Evolutionary conservation across 2,797 vertebrate genomes (phyloP), one percentile per base, ranked within the genome.

Genomic region (Aphelocoma californica): DNA sequence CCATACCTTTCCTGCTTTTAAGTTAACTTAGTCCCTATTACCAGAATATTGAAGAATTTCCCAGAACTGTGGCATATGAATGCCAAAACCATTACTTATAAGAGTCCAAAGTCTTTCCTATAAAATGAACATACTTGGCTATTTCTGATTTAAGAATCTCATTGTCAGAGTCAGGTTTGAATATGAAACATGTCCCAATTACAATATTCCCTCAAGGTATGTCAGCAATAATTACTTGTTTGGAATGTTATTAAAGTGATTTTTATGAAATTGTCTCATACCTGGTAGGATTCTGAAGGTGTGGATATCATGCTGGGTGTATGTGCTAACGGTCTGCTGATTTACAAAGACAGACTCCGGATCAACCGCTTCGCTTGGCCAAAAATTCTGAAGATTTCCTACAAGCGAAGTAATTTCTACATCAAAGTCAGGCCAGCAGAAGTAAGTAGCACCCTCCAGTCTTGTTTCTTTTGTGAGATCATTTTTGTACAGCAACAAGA

Each of bases 281-380:
- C 23, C 10, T 89, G 84, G 75, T 95, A 99, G 99, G 99, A 99
- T 94, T 99, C 99, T 7, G 99, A 99, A 97, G 99, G 98, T 2
- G 99, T 99, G 97, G 99, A 99, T 98, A 99, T 99, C 98, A 99
- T 99, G 98, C 96, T 99, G 53, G 99, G 99, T 5, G 99, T 99
- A 65, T 99, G 99, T 93, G 98, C 99, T 93, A 99, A 99, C 4
- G 99, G 99, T 17, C 98, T 99, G 69, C 97, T 99, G 91, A 99
- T 99, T 97, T 99, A 99, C 98, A 99, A 99, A 98, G 99, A 99
- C 87, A 98, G 98, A 93, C 99, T 99, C 56, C 97, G 99, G 96
- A 99, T 99, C 97, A 99, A 99, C 96, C 99, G 99, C 56, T 99
- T 99, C 7, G 99, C 99, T 88, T 99, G 99, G 99, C 99, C 99